Evolutionary conservation across 1,140 invertebrate species (phyloP), one percentile per base, ranked within the genome.

Genomic region (Eupristina koningsbergeri): DNA sequence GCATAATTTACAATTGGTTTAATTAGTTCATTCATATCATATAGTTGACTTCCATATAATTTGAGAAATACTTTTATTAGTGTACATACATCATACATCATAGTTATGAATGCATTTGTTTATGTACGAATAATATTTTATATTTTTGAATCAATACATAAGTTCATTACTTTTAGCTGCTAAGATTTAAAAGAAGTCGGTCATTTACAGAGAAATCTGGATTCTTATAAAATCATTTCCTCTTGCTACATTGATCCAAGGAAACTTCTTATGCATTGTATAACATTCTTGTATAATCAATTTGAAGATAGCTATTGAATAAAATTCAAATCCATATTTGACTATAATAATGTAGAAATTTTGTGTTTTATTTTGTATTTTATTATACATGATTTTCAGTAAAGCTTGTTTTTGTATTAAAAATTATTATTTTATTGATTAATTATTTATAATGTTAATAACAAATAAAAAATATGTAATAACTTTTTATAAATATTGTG

Each of bases 301-400:
- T 86, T 91, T 86, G 88, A 89, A 89, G 87, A 91, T 88, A 89
- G 89, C 87, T 86, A 91, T 89, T 92, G 89, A 92, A 92, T 92
- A 92, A 92, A 92, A 89, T 89, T 89, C 89, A 90, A 88, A 90
- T 91, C 86, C 89, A 90, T 76, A 89, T 91, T 91, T 92, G 88
- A 90, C 86, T 88, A 90, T 81, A 87, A 87, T 89, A 83, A 88
- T 81, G 80, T 83, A 89, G 87, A 89, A 88, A 88, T 90, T 87
- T 86, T 92, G 89, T 88, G 87, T 91, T 91, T 92, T 91, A 91
- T 92, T 91, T 91, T 85, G 87, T 63, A 15, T 61, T 29, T 31
- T 63, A 45, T 45, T 6, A 75, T 81, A 71, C 58, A 81, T 81
- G 71, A 75, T 81, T 53, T 81, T 58, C 61, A 71, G 67, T 69